These are phyloP conservation scores for Hyperoplus immaculatus DNA, from an alignment of 2,797 vertebrate genomes.

Conservation along the genomic window DNA sequence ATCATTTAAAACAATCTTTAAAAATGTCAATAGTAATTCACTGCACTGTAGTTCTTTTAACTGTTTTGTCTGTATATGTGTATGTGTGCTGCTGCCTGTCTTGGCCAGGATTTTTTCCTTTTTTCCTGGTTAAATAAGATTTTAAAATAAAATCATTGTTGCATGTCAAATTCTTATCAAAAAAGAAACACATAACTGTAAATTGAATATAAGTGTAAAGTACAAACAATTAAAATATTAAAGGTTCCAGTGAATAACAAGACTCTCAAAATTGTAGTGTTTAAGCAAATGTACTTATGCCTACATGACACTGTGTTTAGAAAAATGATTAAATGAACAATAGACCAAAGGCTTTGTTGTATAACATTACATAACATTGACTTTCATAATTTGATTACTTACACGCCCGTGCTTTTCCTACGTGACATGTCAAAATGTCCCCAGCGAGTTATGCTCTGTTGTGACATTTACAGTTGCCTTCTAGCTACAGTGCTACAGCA, in stretches of 20 bases:
- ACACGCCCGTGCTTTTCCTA: neutral
- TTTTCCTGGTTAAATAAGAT: no score
- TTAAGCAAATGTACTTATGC: neutral
- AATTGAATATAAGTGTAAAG: neutral
- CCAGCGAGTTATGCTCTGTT: neutral
- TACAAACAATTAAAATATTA: neutral
- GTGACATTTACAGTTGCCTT: accelerated
- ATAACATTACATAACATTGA: neutral
- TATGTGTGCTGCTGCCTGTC: no score
- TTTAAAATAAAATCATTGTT: no score
- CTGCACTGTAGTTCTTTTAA: no score
- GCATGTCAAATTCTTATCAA: no score
- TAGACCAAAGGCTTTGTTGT: neutral
- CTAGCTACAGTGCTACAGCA: neutral
- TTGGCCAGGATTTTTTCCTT: no score
- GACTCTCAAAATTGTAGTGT: neutral
- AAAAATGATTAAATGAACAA: neutral
- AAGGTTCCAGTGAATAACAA: neutral
- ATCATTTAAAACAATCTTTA: no score
- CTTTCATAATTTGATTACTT: neutral
- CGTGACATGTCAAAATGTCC: neutral
- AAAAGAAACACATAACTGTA: no score
- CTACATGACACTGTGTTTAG: neutral
- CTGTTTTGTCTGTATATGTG: no score
- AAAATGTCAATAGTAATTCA: no score